Percentiles rank a stretch among this genome's conserved stretches.
Evolutionary conservation across 2,113 vertebrate species (phyloP).

Genomic region (Bubo bubo): DNA sequence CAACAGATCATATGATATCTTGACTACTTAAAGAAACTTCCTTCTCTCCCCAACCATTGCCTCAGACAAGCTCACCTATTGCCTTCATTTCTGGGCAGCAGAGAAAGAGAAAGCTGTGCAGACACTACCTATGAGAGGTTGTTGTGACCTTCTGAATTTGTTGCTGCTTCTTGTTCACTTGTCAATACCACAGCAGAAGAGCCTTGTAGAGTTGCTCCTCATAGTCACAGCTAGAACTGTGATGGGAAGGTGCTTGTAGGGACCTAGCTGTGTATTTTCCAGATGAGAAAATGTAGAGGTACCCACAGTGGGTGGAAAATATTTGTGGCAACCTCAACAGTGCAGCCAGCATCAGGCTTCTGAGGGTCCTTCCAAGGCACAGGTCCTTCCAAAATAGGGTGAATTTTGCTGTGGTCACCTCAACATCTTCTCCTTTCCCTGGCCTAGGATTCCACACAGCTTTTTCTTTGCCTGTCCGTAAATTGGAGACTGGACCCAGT

Average conservation of each 20-base stretch:
- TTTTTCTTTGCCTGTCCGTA: background rate
- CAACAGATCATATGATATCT: background rate
- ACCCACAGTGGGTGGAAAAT: background rate
- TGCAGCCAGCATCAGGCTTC: background rate
- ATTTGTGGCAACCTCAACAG: background rate
- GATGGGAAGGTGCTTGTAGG: background rate
- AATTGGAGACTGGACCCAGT: background rate
- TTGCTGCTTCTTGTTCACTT: background rate
- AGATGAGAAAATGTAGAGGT: background rate
- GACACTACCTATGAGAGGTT: background rate
- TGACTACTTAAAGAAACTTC: background rate
- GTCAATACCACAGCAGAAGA: background rate
- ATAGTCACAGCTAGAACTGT: background rate
- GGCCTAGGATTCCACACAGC: background rate
- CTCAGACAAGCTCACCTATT: background rate
- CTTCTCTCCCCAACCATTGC: background rate
- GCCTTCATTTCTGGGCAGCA: background rate
- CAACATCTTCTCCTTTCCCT: background rate
- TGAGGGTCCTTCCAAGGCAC: background rate
- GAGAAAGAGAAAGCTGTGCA: background rate
- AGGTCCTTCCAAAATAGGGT: background rate
- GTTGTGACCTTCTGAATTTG: background rate
- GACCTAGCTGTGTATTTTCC: background rate
- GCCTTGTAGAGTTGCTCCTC: background rate
- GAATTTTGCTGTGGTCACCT: background rate